Conservation (phyloP, 2,888 invertebrate genomes). For the Apodemia zela region DNA sequence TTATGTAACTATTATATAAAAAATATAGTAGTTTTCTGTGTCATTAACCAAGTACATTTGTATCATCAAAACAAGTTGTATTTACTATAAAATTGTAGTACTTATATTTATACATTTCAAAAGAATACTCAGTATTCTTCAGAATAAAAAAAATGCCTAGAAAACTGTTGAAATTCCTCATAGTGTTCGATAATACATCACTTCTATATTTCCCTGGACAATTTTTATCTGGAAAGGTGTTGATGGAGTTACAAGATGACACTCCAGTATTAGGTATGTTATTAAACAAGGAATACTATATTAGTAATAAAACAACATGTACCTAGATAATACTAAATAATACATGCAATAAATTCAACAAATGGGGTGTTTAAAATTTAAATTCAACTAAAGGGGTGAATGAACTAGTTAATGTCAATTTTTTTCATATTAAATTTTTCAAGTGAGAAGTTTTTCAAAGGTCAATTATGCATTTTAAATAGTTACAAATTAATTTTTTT, state of each 20-base stretch:
- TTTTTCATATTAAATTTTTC: no score
- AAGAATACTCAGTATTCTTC: slow-evolving; percentile 12
- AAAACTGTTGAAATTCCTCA: slow-evolving; percentile 94
- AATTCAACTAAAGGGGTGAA: no score
- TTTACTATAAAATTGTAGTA: not conserved
- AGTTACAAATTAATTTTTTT: no score
- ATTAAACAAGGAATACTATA: no score
- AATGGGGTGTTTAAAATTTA: no score
- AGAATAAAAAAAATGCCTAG: slow-evolving; percentile 84
- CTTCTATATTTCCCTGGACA: slow-evolving; percentile 96
- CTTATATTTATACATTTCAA: not conserved
- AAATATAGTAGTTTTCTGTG: not conserved
- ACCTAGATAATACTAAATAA: no score
- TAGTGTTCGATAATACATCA: slow-evolving; percentile 96
- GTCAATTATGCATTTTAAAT: slow-evolving; percentile 26
- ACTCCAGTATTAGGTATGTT: slow-evolving; percentile 91
- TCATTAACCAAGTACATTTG: not conserved
- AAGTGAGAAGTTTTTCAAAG: no score
- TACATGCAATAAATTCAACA: no score
- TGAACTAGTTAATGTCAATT: no score
- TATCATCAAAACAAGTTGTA: not conserved
- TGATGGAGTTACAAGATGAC: slow-evolving; percentile 95
- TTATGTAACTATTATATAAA: slow-evolving; percentile 10
- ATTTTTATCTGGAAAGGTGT: slow-evolving; percentile 93
- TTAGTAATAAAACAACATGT: no score